A percentile compares a stretch with the other conserved stretches of the same genome.
Conservation (phyloP, 2,888 invertebrate species). For the Meiosimyza decipiens region DNA sequence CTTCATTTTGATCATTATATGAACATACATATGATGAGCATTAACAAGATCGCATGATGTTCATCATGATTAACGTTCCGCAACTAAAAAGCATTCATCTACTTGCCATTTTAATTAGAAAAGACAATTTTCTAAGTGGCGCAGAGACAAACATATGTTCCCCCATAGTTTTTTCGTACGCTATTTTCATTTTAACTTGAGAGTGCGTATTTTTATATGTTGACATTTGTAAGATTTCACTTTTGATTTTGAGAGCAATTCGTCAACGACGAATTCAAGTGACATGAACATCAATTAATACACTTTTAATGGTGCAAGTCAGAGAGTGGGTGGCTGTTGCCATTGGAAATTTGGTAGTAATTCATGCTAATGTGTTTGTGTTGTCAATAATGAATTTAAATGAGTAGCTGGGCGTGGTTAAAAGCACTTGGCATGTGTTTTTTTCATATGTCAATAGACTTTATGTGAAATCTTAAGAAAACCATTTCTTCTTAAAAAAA, state of each 20-base stretch:
- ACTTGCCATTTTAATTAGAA: neutral
- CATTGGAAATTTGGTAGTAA: neutral
- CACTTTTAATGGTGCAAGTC: neutral
- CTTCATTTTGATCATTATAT: too few relatives aligned
- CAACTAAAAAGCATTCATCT: neutral
- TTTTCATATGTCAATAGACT: neutral
- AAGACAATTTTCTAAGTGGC: neutral
- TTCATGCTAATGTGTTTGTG: neutral
- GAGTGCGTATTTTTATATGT: neutral
- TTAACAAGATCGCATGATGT: neutral
- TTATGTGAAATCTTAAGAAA: too few relatives aligned
- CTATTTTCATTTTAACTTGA: too few relatives aligned
- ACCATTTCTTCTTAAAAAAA: too few relatives aligned
- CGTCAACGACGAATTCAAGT: neutral
- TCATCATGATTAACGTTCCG: constrained; percentile 1
- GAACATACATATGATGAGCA: too few relatives aligned
- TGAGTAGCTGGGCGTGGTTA: constrained; percentile 5
- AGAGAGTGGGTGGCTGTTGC: neutral
- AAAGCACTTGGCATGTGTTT: neutral
- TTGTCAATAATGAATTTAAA: neutral
- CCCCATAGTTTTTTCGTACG: too few relatives aligned
- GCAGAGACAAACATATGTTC: neutral
- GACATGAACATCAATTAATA: constrained; percentile 7
- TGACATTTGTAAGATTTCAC: neutral
- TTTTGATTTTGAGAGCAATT: neutral